Evolutionary conservation across 1,140 invertebrate species (phyloP), one percentile per base, ranked within the genome.

Genomic region (Brachionus koreanus): DNA sequence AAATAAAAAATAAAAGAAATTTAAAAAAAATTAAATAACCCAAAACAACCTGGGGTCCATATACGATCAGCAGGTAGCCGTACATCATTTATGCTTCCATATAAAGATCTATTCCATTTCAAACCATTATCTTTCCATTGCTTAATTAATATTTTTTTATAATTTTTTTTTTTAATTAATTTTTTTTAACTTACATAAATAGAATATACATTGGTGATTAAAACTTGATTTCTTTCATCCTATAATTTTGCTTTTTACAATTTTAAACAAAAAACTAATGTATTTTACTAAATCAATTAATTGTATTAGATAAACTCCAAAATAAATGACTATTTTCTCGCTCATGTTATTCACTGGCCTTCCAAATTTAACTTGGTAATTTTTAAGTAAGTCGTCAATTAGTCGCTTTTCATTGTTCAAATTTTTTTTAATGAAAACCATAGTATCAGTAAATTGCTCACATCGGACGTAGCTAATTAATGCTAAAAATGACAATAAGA

Each of bases 291-390:
- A 85, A 83, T 89, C 87, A 7, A 89, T 84, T 69, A 89, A 88
- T 83, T 89, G 88, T 75, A 89, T 88, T 6, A 89, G 84, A 33
- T 85, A 86, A 5, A 89, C 82, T 5, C 87, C 87, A 82, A 87
- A 88, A 61, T 84, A 74, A 16, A 89, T 86, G 12, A 76, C 83
- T 23, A 89, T 84, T 23, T 85, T 87, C 37, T 88, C 85, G 33
- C 86, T 86, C 67, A 86, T 86, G 67, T 86, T 84, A 65, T 84
- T 84, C 2, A 89, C 88, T 1, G 88, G 88, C 46, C 88, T 72
- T 6, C 88, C 88, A 84, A 87, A 85, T 52, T 85, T 85, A 7
- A 88, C 88, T 57, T 85, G 84, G 84, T 89, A 89, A 81, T 87
- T 84, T 3, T 85, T 83, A 33, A 89, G 83, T 16, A 89, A 83